Conservation (phyloP, 2,797 vertebrate species). For the Pseudomugil tenellus region DNA sequence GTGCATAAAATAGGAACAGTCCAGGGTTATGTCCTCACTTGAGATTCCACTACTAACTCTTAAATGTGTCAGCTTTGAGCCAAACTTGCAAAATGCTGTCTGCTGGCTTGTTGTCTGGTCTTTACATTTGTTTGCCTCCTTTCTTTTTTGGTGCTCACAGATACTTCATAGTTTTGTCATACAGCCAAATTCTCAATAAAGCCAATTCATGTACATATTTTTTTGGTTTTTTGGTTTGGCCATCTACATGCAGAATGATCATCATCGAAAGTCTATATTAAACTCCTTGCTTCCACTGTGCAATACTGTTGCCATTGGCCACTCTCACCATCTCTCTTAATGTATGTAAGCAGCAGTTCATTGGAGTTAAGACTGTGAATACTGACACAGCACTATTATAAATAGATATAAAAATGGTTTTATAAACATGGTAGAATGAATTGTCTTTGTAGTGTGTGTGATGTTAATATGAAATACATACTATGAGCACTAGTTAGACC, state of each 20-base stretch:
- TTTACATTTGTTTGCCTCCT: neutral
- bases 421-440: neutral
- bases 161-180: neutral
- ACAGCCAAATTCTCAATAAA: neutral
- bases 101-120: neutral
- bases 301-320: neutral
- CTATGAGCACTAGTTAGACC: neutral
- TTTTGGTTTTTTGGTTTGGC: neutral
- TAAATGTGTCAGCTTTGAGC: neutral
- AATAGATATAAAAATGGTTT: neutral
- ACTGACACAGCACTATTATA: neutral
- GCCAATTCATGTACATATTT: neutral
- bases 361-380: neutral
- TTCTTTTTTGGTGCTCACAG: neutral
- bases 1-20: neutral
- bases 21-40: neutral
- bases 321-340: neutral
- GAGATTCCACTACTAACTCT: neutral
- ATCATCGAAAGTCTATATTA: slow-evolving; percentile 2
- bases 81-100: neutral
- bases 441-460: neutral
- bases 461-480: neutral
- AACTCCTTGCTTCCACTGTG: neutral
- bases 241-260: slow-evolving; percentile 3
- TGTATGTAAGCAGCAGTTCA: neutral